phyloP scores from a whole-genome alignment of 2,113 vertebrate species.

The Rhipidura dahli region DNA sequence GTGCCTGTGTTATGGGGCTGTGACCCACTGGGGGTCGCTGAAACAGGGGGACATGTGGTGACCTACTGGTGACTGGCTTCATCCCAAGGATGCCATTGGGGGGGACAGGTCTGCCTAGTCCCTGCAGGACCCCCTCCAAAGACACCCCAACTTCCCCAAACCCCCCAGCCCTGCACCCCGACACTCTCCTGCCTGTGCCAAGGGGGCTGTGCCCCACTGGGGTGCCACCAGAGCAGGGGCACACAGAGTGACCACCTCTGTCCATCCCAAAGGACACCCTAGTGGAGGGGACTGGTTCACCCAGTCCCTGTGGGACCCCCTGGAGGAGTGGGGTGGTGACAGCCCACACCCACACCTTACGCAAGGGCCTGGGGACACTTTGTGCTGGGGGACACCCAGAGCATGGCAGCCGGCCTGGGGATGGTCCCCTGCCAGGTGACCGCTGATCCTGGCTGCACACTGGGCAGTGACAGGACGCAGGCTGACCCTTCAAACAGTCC shows the following conservation, averaged over 20 bases:
- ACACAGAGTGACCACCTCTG: accelerated
- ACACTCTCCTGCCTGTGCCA: not conserved
- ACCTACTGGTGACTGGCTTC: not conserved
- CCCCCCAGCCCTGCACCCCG: not conserved
- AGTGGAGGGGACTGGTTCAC: not conserved
- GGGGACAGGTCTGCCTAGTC: not conserved
- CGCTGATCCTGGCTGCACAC: accelerated
- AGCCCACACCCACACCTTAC: not conserved
- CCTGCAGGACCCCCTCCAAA: not conserved
- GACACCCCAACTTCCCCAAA: not conserved
- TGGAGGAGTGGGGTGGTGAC: accelerated
- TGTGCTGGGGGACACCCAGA: not conserved
- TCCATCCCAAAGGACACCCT: not conserved
- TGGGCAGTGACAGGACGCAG: accelerated
- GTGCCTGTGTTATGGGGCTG: not conserved
- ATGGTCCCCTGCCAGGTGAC: not conserved
- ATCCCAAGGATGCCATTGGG: not conserved
- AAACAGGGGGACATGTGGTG: accelerated
- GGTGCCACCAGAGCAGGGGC: not conserved
- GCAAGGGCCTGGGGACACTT: not conserved
- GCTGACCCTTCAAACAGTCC: not conserved
- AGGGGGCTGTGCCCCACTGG: not conserved
- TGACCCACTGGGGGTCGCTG: not conserved
- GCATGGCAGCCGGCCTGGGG: not conserved
- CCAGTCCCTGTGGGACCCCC: not conserved